These are phyloP conservation scores for Aphyosemion australe DNA, from an alignment of 2,113 vertebrate species.

Conservation along the genomic window DNA sequence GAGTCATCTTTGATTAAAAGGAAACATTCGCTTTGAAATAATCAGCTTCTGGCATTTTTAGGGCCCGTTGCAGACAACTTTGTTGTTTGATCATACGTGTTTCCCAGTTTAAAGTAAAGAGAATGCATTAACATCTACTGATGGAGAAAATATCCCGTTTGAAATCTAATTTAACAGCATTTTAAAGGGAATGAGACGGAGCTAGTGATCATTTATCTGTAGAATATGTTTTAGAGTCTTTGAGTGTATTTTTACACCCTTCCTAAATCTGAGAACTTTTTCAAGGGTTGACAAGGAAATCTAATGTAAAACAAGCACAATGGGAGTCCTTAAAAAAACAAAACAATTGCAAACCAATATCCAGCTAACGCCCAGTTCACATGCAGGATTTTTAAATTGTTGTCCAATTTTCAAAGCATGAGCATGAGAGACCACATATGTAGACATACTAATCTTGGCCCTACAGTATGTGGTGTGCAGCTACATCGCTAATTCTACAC, in stretches of 20 bases:
- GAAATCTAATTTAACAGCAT: slow-evolving; percentile 15
- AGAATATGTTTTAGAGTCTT: not conserved
- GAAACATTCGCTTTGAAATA: slow-evolving; percentile 23
- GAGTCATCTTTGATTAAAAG: slow-evolving; percentile 4
- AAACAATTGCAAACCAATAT: not conserved
- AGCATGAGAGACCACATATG: too few relatives aligned
- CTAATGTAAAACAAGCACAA: not conserved
- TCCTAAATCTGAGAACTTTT: not conserved
- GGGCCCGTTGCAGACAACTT: slow-evolving; percentile 11
- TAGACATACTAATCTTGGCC: too few relatives aligned
- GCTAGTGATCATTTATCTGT: slow-evolving; percentile 5
- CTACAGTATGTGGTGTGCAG: too few relatives aligned
- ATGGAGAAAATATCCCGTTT: slow-evolving; percentile 21
- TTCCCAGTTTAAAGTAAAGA: slow-evolving; percentile 10
- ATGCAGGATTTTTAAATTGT: too few relatives aligned
- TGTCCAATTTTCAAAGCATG: too few relatives aligned
- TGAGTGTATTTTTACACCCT: slow-evolving; percentile 1
- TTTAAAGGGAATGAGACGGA: too few relatives aligned
- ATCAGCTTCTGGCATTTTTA: slow-evolving; percentile 18
- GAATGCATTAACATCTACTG: slow-evolving; percentile 14
- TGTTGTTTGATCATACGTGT: slow-evolving; percentile 22
- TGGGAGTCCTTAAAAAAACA: not conserved
- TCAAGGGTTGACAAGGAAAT: not conserved
- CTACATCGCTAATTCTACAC: too few relatives aligned
- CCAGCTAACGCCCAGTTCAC: too few relatives aligned